Percentiles rank a stretch among this genome's conserved stretches.
Evolutionary conservation across 2,888 invertebrate species (phyloP).

Genomic region (Silvanus unidentatus): DNA sequence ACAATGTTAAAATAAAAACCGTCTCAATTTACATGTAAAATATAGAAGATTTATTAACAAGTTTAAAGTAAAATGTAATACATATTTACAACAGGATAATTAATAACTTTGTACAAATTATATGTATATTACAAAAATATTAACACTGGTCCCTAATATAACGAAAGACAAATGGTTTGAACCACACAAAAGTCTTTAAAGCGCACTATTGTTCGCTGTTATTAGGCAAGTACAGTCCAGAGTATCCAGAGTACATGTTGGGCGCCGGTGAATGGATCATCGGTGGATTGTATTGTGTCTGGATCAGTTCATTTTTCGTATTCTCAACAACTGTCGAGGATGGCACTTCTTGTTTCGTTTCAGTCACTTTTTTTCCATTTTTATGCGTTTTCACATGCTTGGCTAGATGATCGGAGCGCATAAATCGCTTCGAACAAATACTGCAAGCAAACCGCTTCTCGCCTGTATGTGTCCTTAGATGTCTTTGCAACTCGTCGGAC

Average conservation of each 20-base stretch:
- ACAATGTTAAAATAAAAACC: no score
- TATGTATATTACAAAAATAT: slow-evolving; percentile 8
- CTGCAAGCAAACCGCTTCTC: slow-evolving; percentile 84
- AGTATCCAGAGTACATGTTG: slow-evolving; percentile 20
- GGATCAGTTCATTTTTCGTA: slow-evolving; percentile 5
- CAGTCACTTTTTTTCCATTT: slow-evolving; percentile 45
- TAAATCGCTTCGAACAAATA: slow-evolving; percentile 79
- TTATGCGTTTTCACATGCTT: slow-evolving; percentile 89
- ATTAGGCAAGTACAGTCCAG: slow-evolving; percentile 25
- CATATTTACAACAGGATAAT: no score
- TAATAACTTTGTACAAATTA: slow-evolving; percentile 12
- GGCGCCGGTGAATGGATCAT: slow-evolving; percentile 16
- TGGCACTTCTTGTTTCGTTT: slow-evolving; percentile 3
- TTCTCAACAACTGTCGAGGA: slow-evolving; percentile 6
- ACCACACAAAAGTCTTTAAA: slow-evolving; percentile 5
- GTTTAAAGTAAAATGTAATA: no score
- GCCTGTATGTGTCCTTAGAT: slow-evolving; percentile 82
- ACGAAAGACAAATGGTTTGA: slow-evolving; percentile 2
- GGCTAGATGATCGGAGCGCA: slow-evolving; percentile 88
- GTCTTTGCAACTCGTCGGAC: slow-evolving; percentile 86
- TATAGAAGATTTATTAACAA: slow-evolving; percentile 20
- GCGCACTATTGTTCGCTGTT: slow-evolving; percentile 20
- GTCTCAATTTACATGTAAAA: slow-evolving; percentile 11
- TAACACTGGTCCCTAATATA: slow-evolving; percentile 18
- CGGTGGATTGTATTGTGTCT: slow-evolving; percentile 18